Percentiles rank a stretch among this genome's conserved stretches.
Conservation (phyloP, 2,113 vertebrate genomes). For the Notothenia coriiceps region DNA sequence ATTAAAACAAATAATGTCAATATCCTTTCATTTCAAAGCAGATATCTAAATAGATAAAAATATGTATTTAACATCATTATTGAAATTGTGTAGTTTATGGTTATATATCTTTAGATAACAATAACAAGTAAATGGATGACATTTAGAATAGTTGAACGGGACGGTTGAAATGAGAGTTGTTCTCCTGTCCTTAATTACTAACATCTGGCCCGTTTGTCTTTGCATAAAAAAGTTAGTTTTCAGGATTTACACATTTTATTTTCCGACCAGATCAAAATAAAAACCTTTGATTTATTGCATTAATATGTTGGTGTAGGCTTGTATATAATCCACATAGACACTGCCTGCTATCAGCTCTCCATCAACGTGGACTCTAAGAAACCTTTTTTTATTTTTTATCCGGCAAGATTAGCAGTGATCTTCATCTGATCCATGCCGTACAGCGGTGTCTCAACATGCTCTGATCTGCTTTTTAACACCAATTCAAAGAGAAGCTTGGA, state of each 20-base stretch:
- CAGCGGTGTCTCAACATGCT: constrained; percentile 46
- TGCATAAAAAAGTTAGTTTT: not conserved
- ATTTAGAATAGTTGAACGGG: too few relatives aligned
- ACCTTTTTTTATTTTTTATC: constrained; percentile 62
- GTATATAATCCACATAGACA: not conserved
- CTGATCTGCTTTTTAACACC: constrained; percentile 48
- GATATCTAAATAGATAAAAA: too few relatives aligned
- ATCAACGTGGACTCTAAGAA: constrained; percentile 35
- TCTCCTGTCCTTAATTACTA: too few relatives aligned
- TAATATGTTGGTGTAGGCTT: not conserved
- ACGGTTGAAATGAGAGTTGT: too few relatives aligned
- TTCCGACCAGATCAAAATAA: not conserved
- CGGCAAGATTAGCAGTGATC: constrained; percentile 71
- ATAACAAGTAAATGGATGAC: too few relatives aligned
- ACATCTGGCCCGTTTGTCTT: not conserved
- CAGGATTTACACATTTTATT: constrained; percentile 5
- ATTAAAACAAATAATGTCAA: too few relatives aligned
- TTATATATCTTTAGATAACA: too few relatives aligned
- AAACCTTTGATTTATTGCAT: not conserved
- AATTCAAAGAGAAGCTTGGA: constrained; percentile 44
- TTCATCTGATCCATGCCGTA: constrained; percentile 55
- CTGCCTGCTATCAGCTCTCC: constrained; percentile 21
- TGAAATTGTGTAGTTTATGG: too few relatives aligned
- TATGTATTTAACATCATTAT: too few relatives aligned
- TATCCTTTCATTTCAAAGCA: too few relatives aligned